Conservation (phyloP, 2,888 invertebrate species). For the Gandaritis pyraliata region DNA sequence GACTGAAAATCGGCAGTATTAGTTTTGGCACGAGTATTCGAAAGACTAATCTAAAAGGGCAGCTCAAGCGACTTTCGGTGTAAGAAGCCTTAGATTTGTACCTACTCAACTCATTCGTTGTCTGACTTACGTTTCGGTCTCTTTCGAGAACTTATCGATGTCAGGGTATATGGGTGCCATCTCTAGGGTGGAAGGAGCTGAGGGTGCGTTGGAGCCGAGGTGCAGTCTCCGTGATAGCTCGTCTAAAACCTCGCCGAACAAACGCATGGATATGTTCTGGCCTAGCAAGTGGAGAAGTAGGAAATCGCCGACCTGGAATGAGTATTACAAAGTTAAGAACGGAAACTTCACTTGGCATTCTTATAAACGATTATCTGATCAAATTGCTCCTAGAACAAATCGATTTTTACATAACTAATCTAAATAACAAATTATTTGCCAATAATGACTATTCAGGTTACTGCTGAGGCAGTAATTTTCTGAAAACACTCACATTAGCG, state of each 20-base stretch:
- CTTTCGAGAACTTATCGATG: conserved; percentile 91
- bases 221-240: conserved; percentile 89
- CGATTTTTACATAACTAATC: too few species aligned
- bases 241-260: conserved; percentile 91
- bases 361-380: too few species aligned
- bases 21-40: conserved; percentile 15
- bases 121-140: conserved; percentile 90
- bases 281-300: conserved; percentile 92
- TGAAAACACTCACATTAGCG: neutral
- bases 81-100: conserved; percentile 32
- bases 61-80: conserved; percentile 32
- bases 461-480: neutral
- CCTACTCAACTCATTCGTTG: conserved; percentile 27
- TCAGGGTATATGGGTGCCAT: conserved; percentile 94
- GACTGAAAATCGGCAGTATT: conserved; percentile 14
- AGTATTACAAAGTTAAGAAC: neutral
- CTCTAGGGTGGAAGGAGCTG: conserved; percentile 94
- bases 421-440: too few species aligned
- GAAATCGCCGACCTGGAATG: conserved; percentile 92
- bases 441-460: too few species aligned
- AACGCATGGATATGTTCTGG: conserved; percentile 93
- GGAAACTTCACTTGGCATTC: neutral
- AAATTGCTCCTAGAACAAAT: too few species aligned
- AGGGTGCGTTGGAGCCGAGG: conserved; percentile 90
- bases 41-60: conserved; percentile 16